Evolutionary conservation across 2,113 vertebrate species (phyloP), one percentile per base, ranked within the genome.

Genomic region (Muntiacus reevesi): DNA sequence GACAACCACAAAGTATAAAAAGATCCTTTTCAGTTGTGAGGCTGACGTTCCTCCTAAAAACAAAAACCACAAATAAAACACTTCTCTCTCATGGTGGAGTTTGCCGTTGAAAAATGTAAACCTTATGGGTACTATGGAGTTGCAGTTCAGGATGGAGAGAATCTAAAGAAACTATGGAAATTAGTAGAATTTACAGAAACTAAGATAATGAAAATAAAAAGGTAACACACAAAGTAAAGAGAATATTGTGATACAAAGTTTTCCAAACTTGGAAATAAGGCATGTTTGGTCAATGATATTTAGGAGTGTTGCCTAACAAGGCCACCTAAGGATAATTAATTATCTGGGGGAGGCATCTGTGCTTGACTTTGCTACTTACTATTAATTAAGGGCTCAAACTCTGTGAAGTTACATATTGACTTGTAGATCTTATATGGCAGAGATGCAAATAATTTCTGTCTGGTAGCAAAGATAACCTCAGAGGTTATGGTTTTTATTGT

Each of bases 381-480:
- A 52, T 91, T 87, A 92, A 87, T 88, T 94, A 89, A 95, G 93
- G 67, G 27, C n/a, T 97, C 67, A 83, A 71, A 82, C 60, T 95
- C 67, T 82, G 67, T 36, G n/a, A 97, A 55, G 52, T 89, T 87
- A 15, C 55, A 21, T 47, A 57, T 47, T 92, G 81, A 71, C 36
- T 13, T 95, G 15, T 60, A 54, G 28, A 40, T 71, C 50, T 95
- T 33, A 5, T 33, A 55, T n/a, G 28, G 78, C 21, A 79, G 83
- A 96, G 76, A 79, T 59, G 60, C 71, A 91, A 94, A 93, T 96
- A 94, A 94, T 96, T 97, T 95, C 93, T 95, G 55, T 97, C 91
- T 54, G 78, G 36, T 82, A 94, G 60, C 71, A 86, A 95, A 62
- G 67, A 94, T 83, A 94, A 93, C 43, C 59, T 60, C 64, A 91